phyloP scores from a whole-genome alignment of 2,888 invertebrate species.

The Nezara viridula region DNA sequence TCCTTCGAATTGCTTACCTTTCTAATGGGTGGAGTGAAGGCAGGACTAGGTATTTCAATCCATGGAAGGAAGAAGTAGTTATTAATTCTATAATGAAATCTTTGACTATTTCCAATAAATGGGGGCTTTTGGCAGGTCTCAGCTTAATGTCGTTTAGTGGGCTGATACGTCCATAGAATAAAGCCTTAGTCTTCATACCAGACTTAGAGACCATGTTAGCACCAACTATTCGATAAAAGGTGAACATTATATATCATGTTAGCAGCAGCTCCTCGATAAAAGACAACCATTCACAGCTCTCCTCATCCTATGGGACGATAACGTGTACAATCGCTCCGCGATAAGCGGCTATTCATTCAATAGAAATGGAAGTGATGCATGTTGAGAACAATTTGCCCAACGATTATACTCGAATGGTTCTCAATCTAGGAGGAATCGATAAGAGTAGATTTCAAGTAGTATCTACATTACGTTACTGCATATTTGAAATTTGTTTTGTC shows the following conservation, averaged over 20 bases:
- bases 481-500: no score
- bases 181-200: background rate
- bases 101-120: background rate
- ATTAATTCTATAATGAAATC: background rate
- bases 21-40: background rate
- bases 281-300: no score
- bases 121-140: background rate
- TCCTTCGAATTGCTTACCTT: background rate
- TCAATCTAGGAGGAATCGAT: background rate
- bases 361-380: background rate
- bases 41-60: background rate
- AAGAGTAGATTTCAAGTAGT: no score
- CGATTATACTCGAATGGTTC: background rate
- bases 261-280: no score
- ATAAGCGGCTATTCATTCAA: background rate
- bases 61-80: background rate
- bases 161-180: background rate
- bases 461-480: no score
- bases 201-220: background rate
- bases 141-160: background rate
- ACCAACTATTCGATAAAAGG: background rate
- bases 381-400: background rate
- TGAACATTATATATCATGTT: rapidly evolving
- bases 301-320: background rate
- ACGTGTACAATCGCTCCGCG: background rate